These are phyloP conservation scores for Papilio polyxenes DNA, from an alignment of 1,140 invertebrate genomes.

Conservation along the genomic window DNA sequence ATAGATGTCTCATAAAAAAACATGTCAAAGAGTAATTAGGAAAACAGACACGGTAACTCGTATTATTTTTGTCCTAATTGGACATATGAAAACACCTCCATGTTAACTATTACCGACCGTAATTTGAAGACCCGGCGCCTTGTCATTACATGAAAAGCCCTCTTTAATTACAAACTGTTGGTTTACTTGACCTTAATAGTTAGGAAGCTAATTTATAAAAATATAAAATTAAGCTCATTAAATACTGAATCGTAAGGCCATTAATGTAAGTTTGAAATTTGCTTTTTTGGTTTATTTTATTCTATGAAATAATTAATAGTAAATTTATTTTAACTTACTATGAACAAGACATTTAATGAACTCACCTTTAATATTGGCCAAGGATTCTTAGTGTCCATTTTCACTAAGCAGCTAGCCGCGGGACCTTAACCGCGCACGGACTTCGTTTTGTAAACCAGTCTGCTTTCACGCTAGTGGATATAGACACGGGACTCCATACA, in stretches of 20 bases:
- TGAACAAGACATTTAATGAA: too few relatives aligned
- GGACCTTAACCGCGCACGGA: too few relatives aligned
- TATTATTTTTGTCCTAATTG: constrained; percentile 40
- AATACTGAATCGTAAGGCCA: neutral
- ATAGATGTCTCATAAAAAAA: neutral
- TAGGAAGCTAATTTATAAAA: constrained; percentile 31
- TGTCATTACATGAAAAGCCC: constrained; percentile 37
- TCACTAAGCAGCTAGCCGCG: neutral
- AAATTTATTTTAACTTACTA: too few relatives aligned
- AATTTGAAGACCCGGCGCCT: constrained; percentile 38
- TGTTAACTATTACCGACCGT: constrained; percentile 37
- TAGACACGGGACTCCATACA: too few relatives aligned
- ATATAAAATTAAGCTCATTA: neutral
- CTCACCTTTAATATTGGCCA: neutral
- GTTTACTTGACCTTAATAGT: constrained; percentile 33
- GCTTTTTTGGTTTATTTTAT: neutral
- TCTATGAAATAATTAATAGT: neutral
- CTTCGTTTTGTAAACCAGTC: too few relatives aligned
- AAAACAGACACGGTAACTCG: constrained; percentile 30
- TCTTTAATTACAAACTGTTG: constrained; percentile 26
- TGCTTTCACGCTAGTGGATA: too few relatives aligned
- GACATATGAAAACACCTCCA: constrained; percentile 44
- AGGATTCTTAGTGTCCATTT: neutral
- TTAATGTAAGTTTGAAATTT: neutral
- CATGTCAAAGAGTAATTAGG: constrained; percentile 21